These are phyloP conservation scores for Clupea harengus DNA, from an alignment of 2,113 vertebrate genomes.

Conservation along the genomic window DNA sequence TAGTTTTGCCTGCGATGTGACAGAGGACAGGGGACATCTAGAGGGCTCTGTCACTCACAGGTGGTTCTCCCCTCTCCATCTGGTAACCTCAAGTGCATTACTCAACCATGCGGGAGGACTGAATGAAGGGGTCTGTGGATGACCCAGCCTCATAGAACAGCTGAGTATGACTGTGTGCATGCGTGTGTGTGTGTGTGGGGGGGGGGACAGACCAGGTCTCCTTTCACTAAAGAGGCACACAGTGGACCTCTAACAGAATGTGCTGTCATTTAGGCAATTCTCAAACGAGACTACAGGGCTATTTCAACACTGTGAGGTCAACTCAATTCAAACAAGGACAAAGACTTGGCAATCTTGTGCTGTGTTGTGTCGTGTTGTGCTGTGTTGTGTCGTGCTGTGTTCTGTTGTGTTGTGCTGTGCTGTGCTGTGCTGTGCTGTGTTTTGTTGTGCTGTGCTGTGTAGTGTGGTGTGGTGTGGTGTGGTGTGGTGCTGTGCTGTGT, in stretches of 20 bases:
- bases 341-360: neutral
- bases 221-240: neutral
- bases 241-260: neutral
- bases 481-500: too few species aligned
- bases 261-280: neutral
- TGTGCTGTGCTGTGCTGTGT: neutral
- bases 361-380: neutral
- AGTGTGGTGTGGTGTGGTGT: neutral
- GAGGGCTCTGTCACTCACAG: constrained; percentile 64
- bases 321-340: neutral
- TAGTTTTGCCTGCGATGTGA: neutral
- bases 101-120: constrained; percentile 58
- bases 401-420: neutral
- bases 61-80: constrained; percentile 66
- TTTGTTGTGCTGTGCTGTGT: neutral
- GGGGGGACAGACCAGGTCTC: neutral
- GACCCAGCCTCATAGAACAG: constrained; percentile 50
- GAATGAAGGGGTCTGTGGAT: constrained; percentile 36
- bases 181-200: constrained; percentile 26
- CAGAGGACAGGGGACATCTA: neutral
- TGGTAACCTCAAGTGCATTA: constrained; percentile 63
- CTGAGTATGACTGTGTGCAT: constrained; percentile 33
- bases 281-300: neutral
- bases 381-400: neutral
- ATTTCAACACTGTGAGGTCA: neutral